Conservation (phyloP, 2,888 invertebrate genomes). For the Ashinkailepas kermadecensis region DNA sequence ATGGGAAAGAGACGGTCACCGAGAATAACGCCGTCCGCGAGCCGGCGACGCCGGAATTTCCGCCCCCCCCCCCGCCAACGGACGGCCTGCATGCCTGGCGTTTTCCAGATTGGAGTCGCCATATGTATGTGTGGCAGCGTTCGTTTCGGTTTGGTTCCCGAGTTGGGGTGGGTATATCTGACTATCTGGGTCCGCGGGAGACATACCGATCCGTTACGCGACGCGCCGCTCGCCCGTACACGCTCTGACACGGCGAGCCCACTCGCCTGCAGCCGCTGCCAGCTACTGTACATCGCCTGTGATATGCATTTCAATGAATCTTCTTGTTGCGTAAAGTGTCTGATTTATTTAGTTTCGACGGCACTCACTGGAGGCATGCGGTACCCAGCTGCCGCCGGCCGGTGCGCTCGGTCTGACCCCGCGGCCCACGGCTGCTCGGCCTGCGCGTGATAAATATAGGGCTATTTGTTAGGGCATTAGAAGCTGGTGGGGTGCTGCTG, state of each 20-base stretch:
- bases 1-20: background rate
- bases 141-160: background rate
- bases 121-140: background rate
- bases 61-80: background rate
- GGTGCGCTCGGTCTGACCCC: background rate
- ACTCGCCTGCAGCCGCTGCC: background rate
- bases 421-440: background rate
- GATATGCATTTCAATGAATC: background rate
- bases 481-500: background rate
- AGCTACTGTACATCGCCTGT: slow-evolving; percentile 8
- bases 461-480: slow-evolving; percentile 1
- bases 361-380: background rate
- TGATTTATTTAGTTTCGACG: slow-evolving; percentile 5
- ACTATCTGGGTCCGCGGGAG: background rate
- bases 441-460: background rate
- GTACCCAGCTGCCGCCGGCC: background rate
- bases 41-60: background rate
- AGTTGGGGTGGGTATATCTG: background rate
- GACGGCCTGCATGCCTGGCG: background rate
- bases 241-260: background rate
- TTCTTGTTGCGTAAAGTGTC: slow-evolving; percentile 21
- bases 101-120: background rate
- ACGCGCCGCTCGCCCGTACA: background rate
- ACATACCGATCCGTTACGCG: slow-evolving; percentile 13
- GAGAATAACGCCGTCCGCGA: background rate